A percentile compares a stretch with the other conserved stretches of the same genome.
phyloP scores from a whole-genome alignment of 2,888 invertebrate genomes.

The Acanthosepion esculentum region DNA sequence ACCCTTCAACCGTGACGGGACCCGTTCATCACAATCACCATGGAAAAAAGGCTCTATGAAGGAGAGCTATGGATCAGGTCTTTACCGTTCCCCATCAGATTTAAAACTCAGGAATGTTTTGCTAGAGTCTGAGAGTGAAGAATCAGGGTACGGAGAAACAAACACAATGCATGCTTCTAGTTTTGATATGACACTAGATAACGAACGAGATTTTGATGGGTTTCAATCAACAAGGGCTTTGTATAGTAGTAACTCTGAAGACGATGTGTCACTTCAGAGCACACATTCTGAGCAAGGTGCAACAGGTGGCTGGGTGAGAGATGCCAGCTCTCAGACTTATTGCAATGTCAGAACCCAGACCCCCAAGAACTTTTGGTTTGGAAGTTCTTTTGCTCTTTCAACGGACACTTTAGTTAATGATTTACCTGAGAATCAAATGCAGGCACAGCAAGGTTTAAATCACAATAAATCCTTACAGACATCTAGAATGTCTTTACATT shows the following conservation, averaged over 20 bases:
- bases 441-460: slow-evolving; percentile 56
- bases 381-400: slow-evolving; percentile 50
- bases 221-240: slow-evolving; percentile 62
- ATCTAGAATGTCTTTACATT: slow-evolving; percentile 64
- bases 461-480: slow-evolving; percentile 56
- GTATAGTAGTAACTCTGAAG: slow-evolving; percentile 66
- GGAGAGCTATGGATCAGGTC: not conserved
- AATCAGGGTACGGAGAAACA: slow-evolving; percentile 71
- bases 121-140: slow-evolving; percentile 69
- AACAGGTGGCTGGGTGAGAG: slow-evolving; percentile 55
- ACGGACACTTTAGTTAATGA: slow-evolving; percentile 51
- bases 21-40: slow-evolving; percentile 49
- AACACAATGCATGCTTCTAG: slow-evolving; percentile 71
- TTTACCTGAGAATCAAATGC: slow-evolving; percentile 54
- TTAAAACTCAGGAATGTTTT: slow-evolving; percentile 37
- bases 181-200: slow-evolving; percentile 67
- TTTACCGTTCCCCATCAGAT: not conserved
- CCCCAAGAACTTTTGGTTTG: slow-evolving; percentile 56
- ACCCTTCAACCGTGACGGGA: slow-evolving; percentile 51
- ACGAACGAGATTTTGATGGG: slow-evolving; percentile 56
- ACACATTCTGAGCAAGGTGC: slow-evolving; percentile 62
- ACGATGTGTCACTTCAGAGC: slow-evolving; percentile 65
- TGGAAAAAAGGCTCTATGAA: slow-evolving; percentile 45
- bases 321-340: slow-evolving; percentile 66
- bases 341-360: slow-evolving; percentile 69